These are phyloP conservation scores for Drosophila tripunctata DNA, from an alignment of 2,888 invertebrate species.

Conservation along the genomic window DNA sequence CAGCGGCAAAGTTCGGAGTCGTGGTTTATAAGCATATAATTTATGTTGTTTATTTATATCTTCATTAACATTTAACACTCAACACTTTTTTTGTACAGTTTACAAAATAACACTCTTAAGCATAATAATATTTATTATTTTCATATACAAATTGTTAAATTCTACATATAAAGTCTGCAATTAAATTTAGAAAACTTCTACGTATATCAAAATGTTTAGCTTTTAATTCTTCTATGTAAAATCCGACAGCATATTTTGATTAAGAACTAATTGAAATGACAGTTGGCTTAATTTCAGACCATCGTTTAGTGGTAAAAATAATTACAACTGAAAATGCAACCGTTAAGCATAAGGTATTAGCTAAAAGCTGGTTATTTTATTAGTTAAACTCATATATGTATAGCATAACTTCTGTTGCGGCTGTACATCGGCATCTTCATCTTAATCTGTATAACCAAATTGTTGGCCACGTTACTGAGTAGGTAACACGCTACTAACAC, in stretches of 20 bases:
- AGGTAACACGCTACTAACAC: constrained; percentile 27
- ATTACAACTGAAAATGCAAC: neutral
- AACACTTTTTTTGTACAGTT: neutral
- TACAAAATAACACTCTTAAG: neutral
- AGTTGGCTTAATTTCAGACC: neutral
- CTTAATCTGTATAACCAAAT: constrained; percentile 29
- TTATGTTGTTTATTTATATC: neutral
- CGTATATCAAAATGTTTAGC: neutral
- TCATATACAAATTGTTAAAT: neutral
- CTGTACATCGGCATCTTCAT: constrained; percentile 29
- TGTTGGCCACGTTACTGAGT: constrained; percentile 22
- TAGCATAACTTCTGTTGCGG: constrained; percentile 3
- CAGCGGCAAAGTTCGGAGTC: constrained; percentile 10
- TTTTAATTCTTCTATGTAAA: no score
- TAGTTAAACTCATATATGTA: constrained; percentile 18
- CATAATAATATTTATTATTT: neutral
- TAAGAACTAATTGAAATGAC: neutral
- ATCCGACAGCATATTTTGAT: neutral
- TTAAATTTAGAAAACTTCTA: neutral
- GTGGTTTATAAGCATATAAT: constrained; percentile 14
- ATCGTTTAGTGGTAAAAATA: neutral
- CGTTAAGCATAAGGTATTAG: neutral
- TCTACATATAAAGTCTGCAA: neutral
- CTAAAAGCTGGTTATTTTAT: constrained; percentile 20
- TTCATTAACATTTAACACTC: neutral